A percentile compares a stretch with the other conserved stretches of the same genome.
These are phyloP conservation scores for Excalfactoria chinensis DNA, from an alignment of 2,113 vertebrate genomes.

Conservation along the genomic window DNA sequence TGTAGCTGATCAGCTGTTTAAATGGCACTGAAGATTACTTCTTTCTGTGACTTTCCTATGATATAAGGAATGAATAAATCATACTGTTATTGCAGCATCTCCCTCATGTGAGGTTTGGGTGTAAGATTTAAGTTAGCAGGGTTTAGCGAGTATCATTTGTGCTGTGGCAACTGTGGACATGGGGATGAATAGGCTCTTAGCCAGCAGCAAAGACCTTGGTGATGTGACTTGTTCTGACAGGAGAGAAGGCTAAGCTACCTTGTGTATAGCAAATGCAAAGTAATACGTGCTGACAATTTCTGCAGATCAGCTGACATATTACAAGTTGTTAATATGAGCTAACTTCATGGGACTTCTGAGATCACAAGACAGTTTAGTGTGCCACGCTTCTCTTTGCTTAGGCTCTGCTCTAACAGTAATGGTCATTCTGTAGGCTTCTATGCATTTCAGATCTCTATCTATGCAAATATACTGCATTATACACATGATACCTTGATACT, in stretches of 20 bases:
- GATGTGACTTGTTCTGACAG: slow-evolving; percentile 30
- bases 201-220: not conserved
- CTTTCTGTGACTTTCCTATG: not conserved
- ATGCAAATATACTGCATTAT: not conserved
- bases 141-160: not conserved
- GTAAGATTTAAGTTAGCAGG: not conserved
- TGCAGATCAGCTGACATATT: not conserved
- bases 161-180: not conserved
- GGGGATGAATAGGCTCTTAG: not conserved
- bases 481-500: not conserved
- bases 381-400: not conserved
- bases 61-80: not conserved
- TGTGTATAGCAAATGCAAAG: not conserved
- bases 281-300: not conserved
- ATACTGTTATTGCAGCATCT: not conserved
- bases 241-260: not conserved
- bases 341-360: not conserved
- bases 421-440: not conserved
- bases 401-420: not conserved
- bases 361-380: not conserved
- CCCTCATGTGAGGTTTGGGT: not conserved
- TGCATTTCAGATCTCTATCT: not conserved
- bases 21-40: not conserved
- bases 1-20: not conserved
- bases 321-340: not conserved